Base-by-base conservation (phyloP, 1,140 invertebrate species). In the Diploscapter pachys region DNA sequence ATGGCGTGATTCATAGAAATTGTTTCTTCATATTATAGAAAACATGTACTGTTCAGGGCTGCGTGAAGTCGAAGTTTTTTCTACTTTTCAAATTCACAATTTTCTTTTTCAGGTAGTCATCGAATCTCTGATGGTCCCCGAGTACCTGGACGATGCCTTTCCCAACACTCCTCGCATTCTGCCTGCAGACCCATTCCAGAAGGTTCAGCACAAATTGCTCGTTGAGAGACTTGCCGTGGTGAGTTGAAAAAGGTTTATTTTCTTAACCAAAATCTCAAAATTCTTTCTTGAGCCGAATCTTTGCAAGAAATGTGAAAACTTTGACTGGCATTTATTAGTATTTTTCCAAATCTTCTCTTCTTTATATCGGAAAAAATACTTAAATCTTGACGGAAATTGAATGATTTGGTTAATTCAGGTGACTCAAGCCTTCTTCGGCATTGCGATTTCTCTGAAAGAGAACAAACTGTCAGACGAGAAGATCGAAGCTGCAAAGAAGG, bases 71-170 rank as follows among this genome's bases (percentile, higher is more conserved):
- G 9, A 59, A 54, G 51, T 8, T 59, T 52, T 68, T 68, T 50
- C 8, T 9, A 65, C 48, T 48, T n/a, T 68, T 50, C 13, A 50
- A 5, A 8, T n/a, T 48, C 51, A 0, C 51, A 54, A 59, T 8
- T 48, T 5, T 11, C n/a, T 59, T n/a, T 9, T 71, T 71, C 31
- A 66, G 69, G 31, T 59, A 64, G 53, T 56, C 56, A 76, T 76
- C 56, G 75, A 76, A 55, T 71, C 68, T 11, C 62, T 51, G 31
- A 8, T 65, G 4, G 70, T 76, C 65, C 75, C 75, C 6, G 75
- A 76, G 56, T 76, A 76, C 66, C 54, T 76, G 48, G 75, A 76
- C 61, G 75, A 71, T 56, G 13, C 61, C 4, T 76, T 56, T 31
- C 75, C 75, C 11, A 71, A 76, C 9, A 61, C 62, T 52, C 9